Percentiles rank a stretch among this genome's conserved stretches.
phyloP scores from a whole-genome alignment of 1,140 invertebrate genomes.

The Pseudoatta argentina region DNA sequence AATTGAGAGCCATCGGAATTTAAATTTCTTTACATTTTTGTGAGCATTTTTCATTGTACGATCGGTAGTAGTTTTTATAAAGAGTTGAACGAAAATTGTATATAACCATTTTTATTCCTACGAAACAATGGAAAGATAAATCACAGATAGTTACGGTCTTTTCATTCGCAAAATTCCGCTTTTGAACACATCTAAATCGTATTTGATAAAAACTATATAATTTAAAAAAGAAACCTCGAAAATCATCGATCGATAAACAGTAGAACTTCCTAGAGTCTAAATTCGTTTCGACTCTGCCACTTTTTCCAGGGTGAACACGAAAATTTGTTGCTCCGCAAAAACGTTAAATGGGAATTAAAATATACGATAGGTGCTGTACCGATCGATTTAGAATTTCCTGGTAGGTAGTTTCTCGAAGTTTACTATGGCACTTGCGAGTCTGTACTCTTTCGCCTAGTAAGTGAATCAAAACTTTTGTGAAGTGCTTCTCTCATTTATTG shows the following conservation, averaged over 20 bases:
- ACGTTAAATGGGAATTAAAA: constrained; percentile 56
- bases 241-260: constrained; percentile 14
- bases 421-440: constrained; percentile 7
- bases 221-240: background rate
- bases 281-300: constrained; percentile 33
- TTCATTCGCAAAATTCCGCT: background rate
- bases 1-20: background rate
- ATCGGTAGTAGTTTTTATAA: background rate
- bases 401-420: constrained; percentile 26
- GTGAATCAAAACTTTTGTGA: constrained; percentile 51
- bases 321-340: constrained; percentile 44
- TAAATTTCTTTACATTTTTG: background rate
- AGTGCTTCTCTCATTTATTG: constrained; percentile 35
- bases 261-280: constrained; percentile 26
- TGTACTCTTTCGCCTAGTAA: constrained; percentile 20
- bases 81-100: background rate
- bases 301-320: background rate
- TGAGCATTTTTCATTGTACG: background rate
- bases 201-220: constrained; percentile 29
- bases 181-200: constrained; percentile 19
- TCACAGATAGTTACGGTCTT: background rate
- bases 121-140: constrained; percentile 10
- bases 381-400: constrained; percentile 35
- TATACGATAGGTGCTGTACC: constrained; percentile 35
- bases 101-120: background rate